These are phyloP conservation scores for Nephrotoma flavescens DNA, from an alignment of 2,888 invertebrate genomes.

Conservation along the genomic window DNA sequence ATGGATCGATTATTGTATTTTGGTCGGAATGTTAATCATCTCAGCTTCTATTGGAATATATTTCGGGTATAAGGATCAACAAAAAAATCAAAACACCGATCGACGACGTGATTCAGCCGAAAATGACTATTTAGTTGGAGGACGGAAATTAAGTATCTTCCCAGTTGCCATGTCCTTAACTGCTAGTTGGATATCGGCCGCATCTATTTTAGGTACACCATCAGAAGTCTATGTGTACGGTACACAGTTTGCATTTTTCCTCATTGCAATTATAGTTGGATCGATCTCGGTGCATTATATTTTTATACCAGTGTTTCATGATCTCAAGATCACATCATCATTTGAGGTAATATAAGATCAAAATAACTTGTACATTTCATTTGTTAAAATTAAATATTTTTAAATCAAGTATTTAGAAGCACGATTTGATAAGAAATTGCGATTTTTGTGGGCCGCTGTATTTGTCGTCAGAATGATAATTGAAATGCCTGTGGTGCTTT, in stretches of 20 bases:
- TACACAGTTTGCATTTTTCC: not conserved
- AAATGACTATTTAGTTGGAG: conserved; percentile 36
- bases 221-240: not conserved
- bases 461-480: conserved; percentile 7
- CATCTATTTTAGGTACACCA: not conserved
- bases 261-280: not conserved
- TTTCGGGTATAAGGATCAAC: conserved; percentile 29
- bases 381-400: not conserved
- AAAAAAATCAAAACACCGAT: conserved; percentile 12
- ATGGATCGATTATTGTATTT: conserved; percentile 33
- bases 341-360: not conserved
- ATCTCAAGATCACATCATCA: not conserved
- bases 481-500: not conserved
- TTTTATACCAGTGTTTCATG: not conserved
- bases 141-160: conserved; percentile 35
- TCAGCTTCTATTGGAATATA: conserved; percentile 36
- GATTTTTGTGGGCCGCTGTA: not conserved
- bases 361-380: not conserved
- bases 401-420: not conserved
- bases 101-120: conserved; percentile 17
- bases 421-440: not conserved
- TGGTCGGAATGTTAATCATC: conserved; percentile 29
- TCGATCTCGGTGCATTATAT: not conserved
- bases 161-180: conserved; percentile 40
- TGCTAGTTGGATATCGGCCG: conserved; percentile 20